A percentile compares a stretch with the other conserved stretches of the same genome.
phyloP scores from a whole-genome alignment of 2,888 invertebrate genomes.

The Trachelus troglodyta region DNA sequence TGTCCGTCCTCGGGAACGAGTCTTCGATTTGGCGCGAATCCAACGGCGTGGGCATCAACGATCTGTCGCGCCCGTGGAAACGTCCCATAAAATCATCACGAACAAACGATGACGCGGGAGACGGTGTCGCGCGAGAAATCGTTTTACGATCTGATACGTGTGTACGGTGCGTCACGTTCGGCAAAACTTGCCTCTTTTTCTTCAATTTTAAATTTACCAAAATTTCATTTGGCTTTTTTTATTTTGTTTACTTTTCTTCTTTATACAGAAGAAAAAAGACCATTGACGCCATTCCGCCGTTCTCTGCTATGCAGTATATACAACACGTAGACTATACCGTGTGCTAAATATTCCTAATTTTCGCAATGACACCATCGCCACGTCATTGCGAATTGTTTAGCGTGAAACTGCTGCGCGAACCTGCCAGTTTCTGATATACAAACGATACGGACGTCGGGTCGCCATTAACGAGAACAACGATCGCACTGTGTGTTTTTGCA shows the following conservation, averaged over 20 bases:
- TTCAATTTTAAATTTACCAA: not conserved
- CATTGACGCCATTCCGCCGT: not conserved
- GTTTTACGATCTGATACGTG: not conserved
- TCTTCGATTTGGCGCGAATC: conserved; percentile 22
- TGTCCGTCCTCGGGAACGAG: conserved; percentile 7
- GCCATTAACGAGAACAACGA: not conserved
- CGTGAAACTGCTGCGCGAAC: not conserved
- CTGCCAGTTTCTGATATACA: not conserved
- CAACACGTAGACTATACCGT: not conserved
- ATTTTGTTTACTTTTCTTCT: not conserved
- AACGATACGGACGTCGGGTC: not conserved
- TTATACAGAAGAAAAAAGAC: not conserved
- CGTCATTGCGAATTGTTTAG: not conserved
- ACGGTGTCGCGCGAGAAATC: not conserved
- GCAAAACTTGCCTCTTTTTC: not conserved
- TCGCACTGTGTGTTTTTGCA: not conserved
- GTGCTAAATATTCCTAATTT: not conserved
- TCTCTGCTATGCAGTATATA: not conserved
- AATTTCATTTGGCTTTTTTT: not conserved
- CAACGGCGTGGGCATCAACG: conserved; percentile 1
- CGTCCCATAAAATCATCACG: not conserved
- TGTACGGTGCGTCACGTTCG: not conserved
- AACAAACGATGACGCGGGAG: not conserved
- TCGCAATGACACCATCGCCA: not conserved
- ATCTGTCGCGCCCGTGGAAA: not conserved